phyloP scores from a whole-genome alignment of 2,797 vertebrate species.

The Oreonectes daqikongensis region DNA sequence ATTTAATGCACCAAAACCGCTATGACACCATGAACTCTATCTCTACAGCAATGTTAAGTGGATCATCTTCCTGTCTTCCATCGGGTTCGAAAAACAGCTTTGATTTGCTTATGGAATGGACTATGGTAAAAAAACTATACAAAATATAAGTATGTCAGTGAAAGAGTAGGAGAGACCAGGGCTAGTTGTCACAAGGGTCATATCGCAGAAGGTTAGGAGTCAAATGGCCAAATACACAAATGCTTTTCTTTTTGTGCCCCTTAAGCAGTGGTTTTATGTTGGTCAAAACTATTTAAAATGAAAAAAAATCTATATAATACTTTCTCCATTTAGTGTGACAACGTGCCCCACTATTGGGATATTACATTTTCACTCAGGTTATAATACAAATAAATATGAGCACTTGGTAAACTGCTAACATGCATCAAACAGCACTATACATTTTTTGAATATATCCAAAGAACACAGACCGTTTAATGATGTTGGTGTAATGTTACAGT shows the following conservation, averaged over 20 bases:
- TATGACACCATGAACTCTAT: conserved; percentile 47
- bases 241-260: too few species aligned
- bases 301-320: too few species aligned
- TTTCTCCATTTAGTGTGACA: not conserved
- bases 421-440: conserved; percentile 1
- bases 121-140: not conserved
- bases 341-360: not conserved
- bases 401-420: too few species aligned
- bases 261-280: too few species aligned
- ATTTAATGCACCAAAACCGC: conserved; percentile 59
- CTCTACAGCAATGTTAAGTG: conserved; percentile 32
- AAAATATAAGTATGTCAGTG: not conserved
- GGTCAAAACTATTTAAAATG: too few species aligned
- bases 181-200: not conserved
- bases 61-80: conserved; percentile 16
- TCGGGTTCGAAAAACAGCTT: not conserved
- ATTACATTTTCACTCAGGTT: too few species aligned
- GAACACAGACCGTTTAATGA: not conserved
- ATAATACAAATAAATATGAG: too few species aligned
- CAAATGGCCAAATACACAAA: not conserved
- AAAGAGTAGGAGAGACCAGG: not conserved
- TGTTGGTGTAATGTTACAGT: conserved; percentile 11
- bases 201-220: not conserved
- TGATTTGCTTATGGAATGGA: conserved; percentile 6
- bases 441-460: not conserved